Conservation (phyloP, 2,113 vertebrate species). For the Myocastor coypus region DNA sequence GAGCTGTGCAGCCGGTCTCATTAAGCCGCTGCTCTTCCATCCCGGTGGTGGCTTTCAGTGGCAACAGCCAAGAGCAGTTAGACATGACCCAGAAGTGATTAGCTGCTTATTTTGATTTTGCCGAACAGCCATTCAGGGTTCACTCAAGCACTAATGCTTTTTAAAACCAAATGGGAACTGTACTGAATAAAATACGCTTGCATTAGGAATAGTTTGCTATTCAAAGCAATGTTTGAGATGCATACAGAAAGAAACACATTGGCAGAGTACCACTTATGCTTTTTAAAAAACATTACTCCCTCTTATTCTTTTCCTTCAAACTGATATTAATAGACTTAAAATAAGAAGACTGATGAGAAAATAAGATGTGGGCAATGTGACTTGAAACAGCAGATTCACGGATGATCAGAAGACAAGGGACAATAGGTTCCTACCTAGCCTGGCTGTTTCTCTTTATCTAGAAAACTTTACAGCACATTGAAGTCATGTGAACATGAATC, state of each 20-base stretch:
- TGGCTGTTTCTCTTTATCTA: not conserved
- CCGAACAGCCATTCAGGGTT: conserved; percentile 58
- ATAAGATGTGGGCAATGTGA: not conserved
- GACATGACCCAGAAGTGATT: conserved; percentile 59
- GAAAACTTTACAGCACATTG: not conserved
- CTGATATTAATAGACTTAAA: conserved; percentile 18
- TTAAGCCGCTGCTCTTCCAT: not conserved
- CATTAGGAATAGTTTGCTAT: conserved; percentile 49
- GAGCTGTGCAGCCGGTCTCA: not conserved
- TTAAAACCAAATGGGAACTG: conserved; percentile 57
- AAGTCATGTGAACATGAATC: conserved; percentile 15
- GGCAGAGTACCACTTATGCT: not conserved
- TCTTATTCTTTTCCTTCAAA: conserved; percentile 31
- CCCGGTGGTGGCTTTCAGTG: not conserved
- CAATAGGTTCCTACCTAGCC: not conserved
- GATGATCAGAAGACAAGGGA: not conserved
- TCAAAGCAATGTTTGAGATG: conserved; percentile 40
- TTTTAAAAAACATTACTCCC: not conserved
- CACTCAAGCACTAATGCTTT: conserved; percentile 59
- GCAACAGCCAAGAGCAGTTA: conserved; percentile 41
- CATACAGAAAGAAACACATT: not conserved
- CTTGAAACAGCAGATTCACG: not conserved
- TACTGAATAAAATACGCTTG: conserved; percentile 57
- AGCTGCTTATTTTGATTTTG: conserved; percentile 69
- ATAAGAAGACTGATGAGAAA: conserved; percentile 21